Evolutionary conservation across 2,888 invertebrate genomes (phyloP), one percentile per base, ranked within the genome.

Genomic region (Orgyia antiqua): DNA sequence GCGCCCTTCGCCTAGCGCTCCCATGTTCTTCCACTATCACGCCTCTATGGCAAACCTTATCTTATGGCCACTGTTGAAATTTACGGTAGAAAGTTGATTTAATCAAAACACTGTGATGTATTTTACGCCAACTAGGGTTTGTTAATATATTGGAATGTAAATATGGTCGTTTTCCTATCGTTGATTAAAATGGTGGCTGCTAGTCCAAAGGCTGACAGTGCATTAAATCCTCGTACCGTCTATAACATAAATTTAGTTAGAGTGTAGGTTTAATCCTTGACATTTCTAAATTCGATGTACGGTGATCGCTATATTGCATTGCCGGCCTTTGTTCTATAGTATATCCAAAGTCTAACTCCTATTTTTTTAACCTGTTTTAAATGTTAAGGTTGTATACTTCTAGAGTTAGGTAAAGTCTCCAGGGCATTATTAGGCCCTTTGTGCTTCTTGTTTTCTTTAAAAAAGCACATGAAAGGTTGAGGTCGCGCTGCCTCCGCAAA

Each of bases 291-390:
- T 36, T 8, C 15, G 20, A n/a, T 24, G 9, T 33, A 36, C 30
- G 21, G 13, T 13, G 19, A 17, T 7, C 24, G 8, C 11, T 31
- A n/a, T 38, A 35, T 30, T 52, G 43, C 40, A 54, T 39, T 48
- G 42, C 42, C 48, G 45, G 52, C 54, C 55, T 50, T 38, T 51
- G 52, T 42, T 51, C 67, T 68, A 62, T 75, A 73, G 65, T 74
- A 73, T 78, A 82, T 78, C 84, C 84, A 83, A 82, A 77, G 65
- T 82, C 79, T 80, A 80, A 77, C 72, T 83, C 83, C 84, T 84
- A 83, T 84, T 84, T 84, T 84, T 84, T 84, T 84, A 84, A 71
- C 78, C 84, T 83, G 69, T 84, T 84, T 83, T 82, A 74, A 76
- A 76, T 71, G 69, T 79, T 84, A 84, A 82, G 82, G 63, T 71